These are phyloP conservation scores for Neodiprion pinetum DNA, from an alignment of 1,140 invertebrate species.

Conservation along the genomic window DNA sequence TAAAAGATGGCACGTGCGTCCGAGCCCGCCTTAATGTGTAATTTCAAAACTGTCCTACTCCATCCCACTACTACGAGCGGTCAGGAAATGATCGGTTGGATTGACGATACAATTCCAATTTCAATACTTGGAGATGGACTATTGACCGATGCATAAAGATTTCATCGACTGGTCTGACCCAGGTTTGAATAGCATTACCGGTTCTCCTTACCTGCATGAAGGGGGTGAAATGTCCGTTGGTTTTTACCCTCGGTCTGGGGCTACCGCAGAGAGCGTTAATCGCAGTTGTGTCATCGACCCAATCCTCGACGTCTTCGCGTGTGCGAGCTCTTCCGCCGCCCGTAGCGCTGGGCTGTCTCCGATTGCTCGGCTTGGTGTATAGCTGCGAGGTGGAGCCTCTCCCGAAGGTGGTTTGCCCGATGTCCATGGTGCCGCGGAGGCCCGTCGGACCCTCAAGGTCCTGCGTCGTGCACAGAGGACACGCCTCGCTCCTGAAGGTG, in stretches of 20 bases:
- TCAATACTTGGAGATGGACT: too few species aligned
- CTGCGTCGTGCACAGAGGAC: conserved; percentile 78
- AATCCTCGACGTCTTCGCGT: conserved; percentile 40
- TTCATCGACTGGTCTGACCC: too few species aligned
- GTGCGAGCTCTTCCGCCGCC: conserved; percentile 18
- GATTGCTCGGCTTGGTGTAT: conserved; percentile 2
- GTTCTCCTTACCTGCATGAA: conserved; percentile 37
- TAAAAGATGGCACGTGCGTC: too few species aligned
- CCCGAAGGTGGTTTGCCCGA: conserved; percentile 28
- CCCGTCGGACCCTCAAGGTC: conserved; percentile 24
- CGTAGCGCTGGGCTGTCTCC: not conserved
- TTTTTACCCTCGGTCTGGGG: conserved; percentile 48
- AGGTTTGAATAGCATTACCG: too few species aligned
- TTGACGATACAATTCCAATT: too few species aligned
- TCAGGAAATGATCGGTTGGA: too few species aligned
- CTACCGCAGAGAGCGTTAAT: conserved; percentile 58
- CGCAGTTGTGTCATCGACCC: conserved; percentile 53
- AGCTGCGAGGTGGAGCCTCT: conserved; percentile 6
- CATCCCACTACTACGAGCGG: too few species aligned
- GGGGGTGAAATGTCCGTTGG: conserved; percentile 36
- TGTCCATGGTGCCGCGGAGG: conserved; percentile 34
- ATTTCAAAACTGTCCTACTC: too few species aligned
- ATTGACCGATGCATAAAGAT: too few species aligned
- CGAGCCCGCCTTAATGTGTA: too few species aligned
- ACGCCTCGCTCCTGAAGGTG: conserved; percentile 89